These are phyloP conservation scores for Anoplius nigerrimus DNA, from an alignment of 2,888 invertebrate species.

Conservation along the genomic window DNA sequence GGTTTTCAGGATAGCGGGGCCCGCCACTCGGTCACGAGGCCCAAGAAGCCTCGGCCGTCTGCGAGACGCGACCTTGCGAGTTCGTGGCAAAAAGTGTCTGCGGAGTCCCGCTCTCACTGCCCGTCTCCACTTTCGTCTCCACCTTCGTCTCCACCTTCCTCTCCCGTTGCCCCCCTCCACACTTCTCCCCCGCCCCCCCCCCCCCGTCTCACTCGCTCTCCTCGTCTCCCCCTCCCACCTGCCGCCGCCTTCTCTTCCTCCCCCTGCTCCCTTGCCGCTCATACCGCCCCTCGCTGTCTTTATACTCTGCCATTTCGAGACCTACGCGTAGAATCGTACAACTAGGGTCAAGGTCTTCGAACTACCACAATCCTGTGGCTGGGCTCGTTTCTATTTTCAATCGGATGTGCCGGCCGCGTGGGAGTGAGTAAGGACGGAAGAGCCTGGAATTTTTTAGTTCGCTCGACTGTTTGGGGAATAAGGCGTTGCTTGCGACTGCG, in stretches of 20 bases:
- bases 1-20: conserved; percentile 23
- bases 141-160: conserved; percentile 9
- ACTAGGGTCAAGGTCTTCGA: too few relatives aligned
- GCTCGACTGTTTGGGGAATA: too few relatives aligned
- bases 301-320: conserved; percentile 47
- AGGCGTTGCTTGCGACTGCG: too few relatives aligned
- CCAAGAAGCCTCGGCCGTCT: conserved; percentile 48
- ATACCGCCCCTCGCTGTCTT: conserved; percentile 40
- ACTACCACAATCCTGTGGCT: too few relatives aligned
- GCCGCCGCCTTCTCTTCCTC: too few relatives aligned
- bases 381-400: too few relatives aligned
- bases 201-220: background rate
- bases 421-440: too few relatives aligned
- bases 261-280: conserved; percentile 27
- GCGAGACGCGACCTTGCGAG: conserved; percentile 55
- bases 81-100: conserved; percentile 56
- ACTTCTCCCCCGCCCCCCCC: background rate
- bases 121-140: conserved; percentile 14
- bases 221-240: conserved; percentile 1
- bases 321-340: too few relatives aligned
- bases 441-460: too few relatives aligned
- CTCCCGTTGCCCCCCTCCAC: background rate
- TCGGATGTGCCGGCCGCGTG: too few relatives aligned
- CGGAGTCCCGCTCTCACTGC: conserved; percentile 34
- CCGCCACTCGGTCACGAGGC: conserved; percentile 52